Percentiles rank a stretch among this genome's conserved stretches.
Conservation (phyloP, 2,113 vertebrate genomes). For the Isichthys henryi region DNA sequence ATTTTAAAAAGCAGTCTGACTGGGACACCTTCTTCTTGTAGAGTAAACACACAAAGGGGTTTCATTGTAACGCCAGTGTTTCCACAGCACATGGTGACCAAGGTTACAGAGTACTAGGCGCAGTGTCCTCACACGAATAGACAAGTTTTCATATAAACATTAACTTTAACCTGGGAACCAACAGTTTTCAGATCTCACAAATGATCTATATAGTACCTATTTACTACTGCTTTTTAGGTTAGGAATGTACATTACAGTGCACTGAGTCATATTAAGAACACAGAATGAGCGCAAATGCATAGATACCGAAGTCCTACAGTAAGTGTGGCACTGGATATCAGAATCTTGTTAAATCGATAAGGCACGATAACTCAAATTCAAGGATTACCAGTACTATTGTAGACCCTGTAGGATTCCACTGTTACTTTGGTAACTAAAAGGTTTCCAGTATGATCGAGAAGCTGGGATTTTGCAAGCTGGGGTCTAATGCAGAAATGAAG, state of each 20-base stretch:
- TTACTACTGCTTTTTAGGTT: background rate
- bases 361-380: background rate
- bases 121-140: background rate
- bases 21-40: background rate
- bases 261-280: background rate
- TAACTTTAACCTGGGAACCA: background rate
- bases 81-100: background rate
- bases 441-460: background rate
- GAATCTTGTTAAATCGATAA: background rate
- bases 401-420: background rate
- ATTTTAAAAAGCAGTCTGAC: background rate
- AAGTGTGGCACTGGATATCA: background rate
- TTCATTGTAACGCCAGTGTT: background rate
- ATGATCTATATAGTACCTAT: background rate
- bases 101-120: background rate
- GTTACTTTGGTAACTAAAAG: background rate
- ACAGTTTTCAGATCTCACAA: background rate
- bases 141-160: background rate
- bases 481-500: background rate
- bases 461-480: background rate
- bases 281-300: background rate
- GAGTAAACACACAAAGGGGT: background rate
- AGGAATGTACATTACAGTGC: background rate
- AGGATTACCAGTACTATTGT: background rate
- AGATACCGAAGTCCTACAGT: background rate